Conservation (phyloP, 2,888 invertebrate species). For the Athetis lepigone region DNA sequence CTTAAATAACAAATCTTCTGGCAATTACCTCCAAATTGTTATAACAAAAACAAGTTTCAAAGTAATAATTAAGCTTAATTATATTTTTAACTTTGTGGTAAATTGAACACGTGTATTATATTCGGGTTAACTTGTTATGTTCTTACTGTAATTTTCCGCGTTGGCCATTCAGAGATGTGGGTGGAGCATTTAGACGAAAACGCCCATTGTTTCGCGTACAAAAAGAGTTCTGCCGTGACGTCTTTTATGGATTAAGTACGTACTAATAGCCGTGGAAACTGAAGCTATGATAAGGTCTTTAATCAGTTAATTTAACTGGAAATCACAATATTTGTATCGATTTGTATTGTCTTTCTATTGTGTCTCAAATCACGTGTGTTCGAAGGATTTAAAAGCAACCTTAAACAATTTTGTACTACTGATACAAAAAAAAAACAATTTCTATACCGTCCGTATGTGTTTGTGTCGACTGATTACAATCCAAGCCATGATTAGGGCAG, state of each 20-base stretch:
- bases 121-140: neutral
- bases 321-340: too few relatives aligned
- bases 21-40: conserved; percentile 21
- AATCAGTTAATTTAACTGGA: neutral
- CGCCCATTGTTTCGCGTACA: conserved; percentile 52
- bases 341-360: neutral
- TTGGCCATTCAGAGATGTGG: conserved; percentile 52
- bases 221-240: conserved; percentile 38
- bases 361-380: too few relatives aligned
- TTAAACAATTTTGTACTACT: too few relatives aligned
- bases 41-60: conserved; percentile 22
- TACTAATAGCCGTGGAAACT: neutral
- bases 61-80: conserved; percentile 8
- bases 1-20: neutral
- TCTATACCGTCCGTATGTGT: neutral
- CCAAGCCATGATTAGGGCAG: conserved; percentile 69
- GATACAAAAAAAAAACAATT: too few relatives aligned
- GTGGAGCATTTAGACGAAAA: conserved; percentile 49
- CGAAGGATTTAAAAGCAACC: too few relatives aligned
- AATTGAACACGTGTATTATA: conserved; percentile 11
- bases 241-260: conserved; percentile 4
- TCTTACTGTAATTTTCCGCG: conserved; percentile 36
- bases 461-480: conserved; percentile 54
- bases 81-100: conserved; percentile 16
- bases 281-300: conserved; percentile 1